Percentiles rank a stretch among this genome's conserved stretches.
Evolutionary conservation across 2,888 invertebrate genomes (phyloP).

Genomic region (Electrophaes corylata): DNA sequence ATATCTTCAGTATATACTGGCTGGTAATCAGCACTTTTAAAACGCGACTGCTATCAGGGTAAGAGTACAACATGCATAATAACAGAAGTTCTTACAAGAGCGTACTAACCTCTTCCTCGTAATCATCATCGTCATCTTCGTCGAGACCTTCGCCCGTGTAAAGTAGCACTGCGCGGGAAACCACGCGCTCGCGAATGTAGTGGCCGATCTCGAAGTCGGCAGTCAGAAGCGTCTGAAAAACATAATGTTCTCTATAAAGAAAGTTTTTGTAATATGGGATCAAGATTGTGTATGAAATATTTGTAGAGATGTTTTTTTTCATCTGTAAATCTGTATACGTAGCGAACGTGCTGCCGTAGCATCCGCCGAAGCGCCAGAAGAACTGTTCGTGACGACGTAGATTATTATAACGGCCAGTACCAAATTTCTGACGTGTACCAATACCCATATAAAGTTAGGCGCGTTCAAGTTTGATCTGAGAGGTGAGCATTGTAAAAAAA

Average conservation of each 20-base stretch:
- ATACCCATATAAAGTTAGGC: no score
- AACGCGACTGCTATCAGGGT: not conserved
- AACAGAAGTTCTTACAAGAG: not conserved
- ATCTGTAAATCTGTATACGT: no score
- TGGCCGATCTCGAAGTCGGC: slow-evolving; percentile 99
- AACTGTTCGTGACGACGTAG: no score
- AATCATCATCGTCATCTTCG: slow-evolving; percentile 91
- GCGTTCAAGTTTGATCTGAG: no score
- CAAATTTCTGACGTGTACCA: no score
- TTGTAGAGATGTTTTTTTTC: no score
- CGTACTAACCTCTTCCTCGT: slow-evolving; percentile 83
- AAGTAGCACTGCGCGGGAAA: slow-evolving; percentile 98
- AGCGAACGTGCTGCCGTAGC: no score
- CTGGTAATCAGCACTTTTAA: not conserved
- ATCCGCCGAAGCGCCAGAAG: no score
- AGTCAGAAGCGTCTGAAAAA: slow-evolving; percentile 88
- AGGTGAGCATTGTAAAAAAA: no score
- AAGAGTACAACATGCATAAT: not conserved
- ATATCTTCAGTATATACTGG: no score
- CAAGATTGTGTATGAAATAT: not conserved
- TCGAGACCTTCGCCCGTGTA: slow-evolving; percentile 96
- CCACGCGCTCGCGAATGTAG: slow-evolving; percentile 97
- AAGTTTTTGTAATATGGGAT: no score
- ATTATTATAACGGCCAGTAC: no score
- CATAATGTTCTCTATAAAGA: not conserved